Evolutionary conservation across 2,797 vertebrate genomes (phyloP).

Genomic region (Nasua narica): DNA sequence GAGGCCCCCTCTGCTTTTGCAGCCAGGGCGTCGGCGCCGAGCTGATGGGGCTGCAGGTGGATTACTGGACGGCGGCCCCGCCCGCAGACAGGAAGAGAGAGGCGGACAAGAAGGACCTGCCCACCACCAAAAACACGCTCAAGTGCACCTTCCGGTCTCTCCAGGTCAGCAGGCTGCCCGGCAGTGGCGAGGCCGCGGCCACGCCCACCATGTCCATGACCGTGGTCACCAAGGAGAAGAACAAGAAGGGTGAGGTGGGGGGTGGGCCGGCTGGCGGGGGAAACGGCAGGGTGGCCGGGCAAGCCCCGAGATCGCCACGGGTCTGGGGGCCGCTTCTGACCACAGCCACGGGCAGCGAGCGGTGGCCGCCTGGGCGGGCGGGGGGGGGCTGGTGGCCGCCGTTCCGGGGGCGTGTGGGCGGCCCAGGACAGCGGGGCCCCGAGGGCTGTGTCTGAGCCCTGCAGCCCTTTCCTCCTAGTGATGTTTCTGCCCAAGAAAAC

Average conservation of each 20-base stretch:
- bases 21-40: constrained; percentile 87
- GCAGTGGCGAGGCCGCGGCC: constrained; percentile 85
- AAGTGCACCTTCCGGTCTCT: constrained; percentile 99
- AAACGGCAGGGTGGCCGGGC: not conserved
- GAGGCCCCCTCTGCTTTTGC: constrained; percentile 60
- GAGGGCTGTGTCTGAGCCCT: not conserved
- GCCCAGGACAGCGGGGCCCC: not conserved
- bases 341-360: not conserved
- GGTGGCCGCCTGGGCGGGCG: not conserved
- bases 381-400: too few relatives aligned
- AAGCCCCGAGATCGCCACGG: not conserved
- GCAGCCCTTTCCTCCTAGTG: constrained; percentile 83
- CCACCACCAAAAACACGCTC: constrained; percentile 94
- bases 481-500: constrained; percentile 99
- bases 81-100: constrained; percentile 92
- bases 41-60: constrained; percentile 98
- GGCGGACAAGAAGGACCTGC: constrained; percentile 92
- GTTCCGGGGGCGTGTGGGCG: not conserved
- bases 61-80: constrained; percentile 93
- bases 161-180: constrained; percentile 97
- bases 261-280: not conserved
- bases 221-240: constrained; percentile 98
- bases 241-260: constrained; percentile 92
- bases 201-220: constrained; percentile 97
- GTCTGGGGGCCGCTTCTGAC: not conserved